Conservation (phyloP, 2,888 invertebrate genomes). For the Callosobruchus maculatus region DNA sequence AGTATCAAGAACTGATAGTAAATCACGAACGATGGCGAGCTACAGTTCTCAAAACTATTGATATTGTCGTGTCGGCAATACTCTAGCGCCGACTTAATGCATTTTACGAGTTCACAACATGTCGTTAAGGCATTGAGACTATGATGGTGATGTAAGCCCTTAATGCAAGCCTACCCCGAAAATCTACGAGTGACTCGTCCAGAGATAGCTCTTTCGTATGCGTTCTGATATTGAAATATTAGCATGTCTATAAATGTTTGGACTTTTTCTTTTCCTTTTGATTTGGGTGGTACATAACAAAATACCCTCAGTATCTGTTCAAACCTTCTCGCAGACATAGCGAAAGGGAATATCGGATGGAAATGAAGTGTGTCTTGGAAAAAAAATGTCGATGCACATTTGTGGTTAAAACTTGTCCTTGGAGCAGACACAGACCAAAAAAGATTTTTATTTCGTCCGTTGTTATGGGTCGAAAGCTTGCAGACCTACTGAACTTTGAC, state of each 20-base stretch:
- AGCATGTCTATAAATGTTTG: conserved; percentile 7
- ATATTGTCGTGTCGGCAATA: too few species aligned
- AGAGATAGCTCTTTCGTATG: not conserved
- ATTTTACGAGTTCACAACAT: too few species aligned
- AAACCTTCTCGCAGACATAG: conserved; percentile 12
- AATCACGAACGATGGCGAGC: too few species aligned
- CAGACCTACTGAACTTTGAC: not conserved
- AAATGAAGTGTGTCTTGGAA: conserved; percentile 3
- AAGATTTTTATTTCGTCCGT: conserved; percentile 13
- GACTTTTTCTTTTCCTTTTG: conserved; percentile 8
- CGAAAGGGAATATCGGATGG: conserved; percentile 8
- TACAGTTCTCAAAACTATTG: too few species aligned
- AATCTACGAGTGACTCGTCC: not conserved
- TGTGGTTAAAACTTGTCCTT: conserved; percentile 9
- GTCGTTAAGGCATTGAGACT: too few species aligned
- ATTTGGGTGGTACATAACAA: not conserved
- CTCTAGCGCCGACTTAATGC: too few species aligned
- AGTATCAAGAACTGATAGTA: too few species aligned
- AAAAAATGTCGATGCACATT: conserved; percentile 6
- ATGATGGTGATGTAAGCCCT: not conserved
- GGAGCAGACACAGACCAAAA: conserved; percentile 14
- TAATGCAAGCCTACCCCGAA: not conserved
- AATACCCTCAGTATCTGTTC: conserved; percentile 10
- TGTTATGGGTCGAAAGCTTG: not conserved
- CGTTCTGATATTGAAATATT: not conserved